These are phyloP conservation scores for Xiphorhynchus elegans DNA, from an alignment of 2,113 vertebrate genomes.

Conservation along the genomic window DNA sequence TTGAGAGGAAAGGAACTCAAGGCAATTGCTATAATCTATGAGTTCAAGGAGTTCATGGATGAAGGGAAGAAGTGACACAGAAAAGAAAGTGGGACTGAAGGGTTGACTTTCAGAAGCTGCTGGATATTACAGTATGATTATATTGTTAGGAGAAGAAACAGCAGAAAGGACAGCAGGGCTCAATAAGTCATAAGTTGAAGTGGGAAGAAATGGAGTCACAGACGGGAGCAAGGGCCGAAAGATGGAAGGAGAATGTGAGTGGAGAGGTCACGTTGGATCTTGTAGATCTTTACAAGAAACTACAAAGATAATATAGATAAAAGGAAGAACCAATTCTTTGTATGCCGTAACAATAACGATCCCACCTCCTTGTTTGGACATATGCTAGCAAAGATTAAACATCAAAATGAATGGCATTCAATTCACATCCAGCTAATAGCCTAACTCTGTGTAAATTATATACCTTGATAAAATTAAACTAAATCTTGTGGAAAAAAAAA, in stretches of 20 bases:
- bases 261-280: constrained; percentile 48
- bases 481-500: not conserved
- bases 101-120: constrained; percentile 11
- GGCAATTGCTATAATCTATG: not conserved
- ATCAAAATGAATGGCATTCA: not conserved
- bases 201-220: not conserved
- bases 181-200: not conserved
- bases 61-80: not conserved
- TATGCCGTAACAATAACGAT: not conserved
- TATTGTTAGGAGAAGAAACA: constrained; percentile 6
- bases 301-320: not conserved
- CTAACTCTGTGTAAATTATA: not conserved
- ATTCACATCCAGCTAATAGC: not conserved
- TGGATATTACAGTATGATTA: not conserved
- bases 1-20: constrained; percentile 9
- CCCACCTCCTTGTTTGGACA: not conserved
- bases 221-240: constrained; percentile 1
- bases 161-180: constrained; percentile 8
- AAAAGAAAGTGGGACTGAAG: not conserved
- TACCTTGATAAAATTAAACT: not conserved
- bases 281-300: not conserved
- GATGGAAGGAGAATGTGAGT: constrained; percentile 9
- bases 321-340: not conserved
- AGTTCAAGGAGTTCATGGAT: constrained; percentile 43
- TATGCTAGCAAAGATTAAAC: not conserved